Evolutionary conservation across 2,797 vertebrate genomes (phyloP).

Genomic region (Leucoraja ocellata): DNA sequence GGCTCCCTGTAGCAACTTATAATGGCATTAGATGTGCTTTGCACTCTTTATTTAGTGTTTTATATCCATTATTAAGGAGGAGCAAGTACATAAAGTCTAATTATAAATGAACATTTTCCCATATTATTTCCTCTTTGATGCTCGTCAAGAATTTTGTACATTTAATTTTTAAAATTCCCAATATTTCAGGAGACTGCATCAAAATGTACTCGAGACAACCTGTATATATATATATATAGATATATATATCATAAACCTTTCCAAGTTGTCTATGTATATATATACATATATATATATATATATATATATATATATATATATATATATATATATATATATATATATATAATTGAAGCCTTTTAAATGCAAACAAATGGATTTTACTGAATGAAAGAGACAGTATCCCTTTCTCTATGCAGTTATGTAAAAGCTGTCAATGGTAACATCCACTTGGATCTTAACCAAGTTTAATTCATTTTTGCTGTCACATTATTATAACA

Average conservation of each 20-base stretch:
- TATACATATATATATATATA: not conserved
- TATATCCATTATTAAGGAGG: slow-evolving; percentile 34
- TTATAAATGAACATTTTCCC: slow-evolving; percentile 30
- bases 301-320: not conserved
- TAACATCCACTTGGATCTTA: slow-evolving; percentile 22
- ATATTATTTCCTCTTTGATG: slow-evolving; percentile 14
- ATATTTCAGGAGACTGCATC: slow-evolving; percentile 22
- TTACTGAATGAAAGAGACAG: slow-evolving; percentile 36
- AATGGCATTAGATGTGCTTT: slow-evolving; percentile 17
- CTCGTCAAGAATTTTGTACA: slow-evolving; percentile 31
- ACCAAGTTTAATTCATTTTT: slow-evolving; percentile 35
- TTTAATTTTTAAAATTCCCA: slow-evolving; percentile 31
- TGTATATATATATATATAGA: not conserved
- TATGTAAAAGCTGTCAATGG: slow-evolving; percentile 24
- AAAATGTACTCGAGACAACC: slow-evolving; percentile 10
- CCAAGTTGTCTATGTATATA: too few relatives aligned
- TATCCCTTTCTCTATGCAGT: slow-evolving; percentile 34
- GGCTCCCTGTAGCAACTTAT: slow-evolving; percentile 23
- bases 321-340: too few relatives aligned
- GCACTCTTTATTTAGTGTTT: slow-evolving; percentile 37
- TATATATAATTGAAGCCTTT: slow-evolving; percentile 12
- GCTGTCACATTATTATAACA: slow-evolving; percentile 25
- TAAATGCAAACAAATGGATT: slow-evolving; percentile 32
- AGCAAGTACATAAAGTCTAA: slow-evolving; percentile 14
- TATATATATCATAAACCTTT: too few relatives aligned